Evolutionary conservation across 2,888 invertebrate genomes (phyloP).

Genomic region (Tetheella fluctuosa): DNA sequence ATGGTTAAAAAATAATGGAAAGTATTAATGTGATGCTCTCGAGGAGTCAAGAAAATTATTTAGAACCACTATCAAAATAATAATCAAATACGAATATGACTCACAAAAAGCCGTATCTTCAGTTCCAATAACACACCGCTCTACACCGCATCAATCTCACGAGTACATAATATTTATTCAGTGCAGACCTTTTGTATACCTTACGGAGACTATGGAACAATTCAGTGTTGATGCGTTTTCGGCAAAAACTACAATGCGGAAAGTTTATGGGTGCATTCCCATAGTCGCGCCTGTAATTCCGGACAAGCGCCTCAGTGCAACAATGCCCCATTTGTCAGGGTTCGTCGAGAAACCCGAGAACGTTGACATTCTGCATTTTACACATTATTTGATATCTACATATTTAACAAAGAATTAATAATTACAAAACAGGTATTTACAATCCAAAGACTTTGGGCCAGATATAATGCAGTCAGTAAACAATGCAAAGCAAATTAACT

Average conservation of each 20-base stretch:
- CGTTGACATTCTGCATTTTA: constrained; percentile 50
- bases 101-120: constrained; percentile 13
- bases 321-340: constrained; percentile 79
- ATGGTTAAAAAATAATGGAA: background rate
- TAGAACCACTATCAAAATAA: background rate
- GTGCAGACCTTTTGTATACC: constrained; percentile 57
- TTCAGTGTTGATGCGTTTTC: constrained; percentile 51
- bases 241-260: constrained; percentile 71
- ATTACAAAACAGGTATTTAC: too few relatives aligned
- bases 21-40: background rate
- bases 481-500: background rate
- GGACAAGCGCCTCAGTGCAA: constrained; percentile 45
- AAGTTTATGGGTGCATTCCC: constrained; percentile 73
- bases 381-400: constrained; percentile 39
- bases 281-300: constrained; percentile 54
- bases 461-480: background rate
- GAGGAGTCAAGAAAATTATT: background rate
- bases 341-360: constrained; percentile 65
- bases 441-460: too few relatives aligned
- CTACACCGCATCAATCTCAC: constrained; percentile 35
- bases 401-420: background rate
- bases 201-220: constrained; percentile 45
- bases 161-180: constrained; percentile 41
- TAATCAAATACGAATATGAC: constrained; percentile 6
- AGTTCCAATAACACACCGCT: constrained; percentile 20